Percentiles rank a stretch among this genome's conserved stretches.
These are phyloP conservation scores for Thymelicus lineola DNA, from an alignment of 2,888 invertebrate genomes.

Conservation along the genomic window DNA sequence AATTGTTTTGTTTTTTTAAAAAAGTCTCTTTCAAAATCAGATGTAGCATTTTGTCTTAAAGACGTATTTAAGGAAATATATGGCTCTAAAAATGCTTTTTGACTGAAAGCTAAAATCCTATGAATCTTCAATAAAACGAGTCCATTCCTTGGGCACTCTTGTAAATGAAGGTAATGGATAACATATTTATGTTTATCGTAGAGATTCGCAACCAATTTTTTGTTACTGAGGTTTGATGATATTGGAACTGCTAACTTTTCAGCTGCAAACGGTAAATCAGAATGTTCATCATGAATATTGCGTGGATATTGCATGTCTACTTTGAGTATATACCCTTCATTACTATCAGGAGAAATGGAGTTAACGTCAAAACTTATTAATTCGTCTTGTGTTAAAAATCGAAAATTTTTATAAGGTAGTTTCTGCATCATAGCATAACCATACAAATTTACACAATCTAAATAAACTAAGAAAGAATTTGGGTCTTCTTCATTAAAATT, in stretches of 20 bases:
- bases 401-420: conserved; percentile 16
- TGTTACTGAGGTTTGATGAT: conserved; percentile 13
- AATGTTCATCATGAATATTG: conserved; percentile 11
- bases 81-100: conserved; percentile 5
- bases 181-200: conserved; percentile 14
- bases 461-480: conserved; percentile 44
- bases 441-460: conserved; percentile 54
- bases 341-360: conserved; percentile 8
- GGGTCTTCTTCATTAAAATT: conserved; percentile 41
- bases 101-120: background rate
- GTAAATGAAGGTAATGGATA: conserved; percentile 14
- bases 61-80: conserved; percentile 9
- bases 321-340: conserved; percentile 14
- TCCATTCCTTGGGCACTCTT: conserved; percentile 10
- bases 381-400: conserved; percentile 7
- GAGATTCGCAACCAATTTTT: conserved; percentile 10
- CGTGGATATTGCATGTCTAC: conserved; percentile 12
- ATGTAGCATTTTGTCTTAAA: conserved; percentile 12
- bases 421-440: conserved; percentile 47
- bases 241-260: conserved; percentile 13
- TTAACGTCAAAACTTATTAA: conserved; percentile 1
- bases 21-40: conserved; percentile 44
- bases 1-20: conserved; percentile 39
- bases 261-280: conserved; percentile 6
- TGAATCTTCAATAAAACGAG: conserved; percentile 13